Base-by-base conservation (phyloP, 2,888 invertebrate species). In the Tiliacea aurago region DNA sequence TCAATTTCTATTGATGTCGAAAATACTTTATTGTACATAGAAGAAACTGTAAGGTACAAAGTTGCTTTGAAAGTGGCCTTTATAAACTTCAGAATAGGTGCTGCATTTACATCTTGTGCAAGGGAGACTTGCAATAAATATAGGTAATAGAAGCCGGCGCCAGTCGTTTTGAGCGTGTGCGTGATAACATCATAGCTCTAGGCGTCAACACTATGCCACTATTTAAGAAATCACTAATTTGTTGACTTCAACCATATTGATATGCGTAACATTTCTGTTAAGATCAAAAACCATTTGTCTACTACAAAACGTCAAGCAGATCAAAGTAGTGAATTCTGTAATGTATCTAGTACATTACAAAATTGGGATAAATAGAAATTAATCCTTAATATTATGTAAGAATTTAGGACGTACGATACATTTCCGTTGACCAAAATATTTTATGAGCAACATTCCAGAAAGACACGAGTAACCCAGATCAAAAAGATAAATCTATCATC, bases 121-220 rank as follows among this genome's bases (percentile, higher is more conserved):
- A 81, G 86, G 87, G 86, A 87, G 87, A 86, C 88, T 88, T 83
- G 90, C 88, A 91, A 90, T 92, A 91, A 92, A 91, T 91, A 91
- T 88, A 89, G 86, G 89, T 91, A 93, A 94, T 93, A 92, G 91
- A 91, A 92, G 89, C 85, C 91, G 95, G 95, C 95, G 95, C 95
- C 95, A 92, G 92, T 76, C 85, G 89, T 85, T 90, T 89, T 89
- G 89, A 91, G 84, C 93, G 91, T 90, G 92, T 90, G 88, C 90
- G 88, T 90, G 95, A 95, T 95, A 94, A 88, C 90, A 95, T 95
- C 95, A 87, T 86, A 82, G 89, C 89, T 90, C 86, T 85, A 91
- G 92, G 92, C 92, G 90, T 93, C 92, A 90, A 91, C 90, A 91
- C 87, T 88, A 87, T 80, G 84, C 84, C 76, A 86, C 90, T 90